Evolutionary conservation across 2,797 vertebrate species (phyloP).

Genomic region (Hoplostethus mediterraneus): DNA sequence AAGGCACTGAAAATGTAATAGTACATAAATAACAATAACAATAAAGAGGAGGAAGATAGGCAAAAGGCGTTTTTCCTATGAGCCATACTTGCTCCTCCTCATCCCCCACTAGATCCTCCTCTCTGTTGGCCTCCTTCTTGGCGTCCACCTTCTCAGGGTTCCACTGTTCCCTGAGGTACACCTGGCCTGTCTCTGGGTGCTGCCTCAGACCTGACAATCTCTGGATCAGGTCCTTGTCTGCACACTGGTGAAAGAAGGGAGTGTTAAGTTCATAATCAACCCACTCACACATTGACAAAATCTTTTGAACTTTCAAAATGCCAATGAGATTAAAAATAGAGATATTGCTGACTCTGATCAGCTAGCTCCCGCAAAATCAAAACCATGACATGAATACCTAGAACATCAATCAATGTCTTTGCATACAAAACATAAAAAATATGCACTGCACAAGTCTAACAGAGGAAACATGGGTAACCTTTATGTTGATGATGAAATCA

Average conservation of each 20-base stretch:
- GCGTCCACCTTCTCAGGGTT: constrained; percentile 73
- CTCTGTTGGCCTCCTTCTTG: constrained; percentile 54
- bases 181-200: constrained; percentile 82
- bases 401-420: background rate
- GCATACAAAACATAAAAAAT: background rate
- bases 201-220: constrained; percentile 89
- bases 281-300: background rate
- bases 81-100: constrained; percentile 61
- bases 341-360: background rate
- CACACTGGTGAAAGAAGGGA: constrained; percentile 81
- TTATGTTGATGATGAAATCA: constrained; percentile 96
- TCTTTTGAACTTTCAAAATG: background rate
- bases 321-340: background rate
- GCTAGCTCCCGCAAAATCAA: too few relatives aligned
- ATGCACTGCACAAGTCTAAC: background rate
- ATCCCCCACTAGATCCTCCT: constrained; percentile 51
- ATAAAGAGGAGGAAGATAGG: background rate
- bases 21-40: too few relatives aligned
- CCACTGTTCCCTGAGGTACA: constrained; percentile 87
- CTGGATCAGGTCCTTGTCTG: constrained; percentile 88
- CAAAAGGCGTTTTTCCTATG: background rate
- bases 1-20: too few relatives aligned
- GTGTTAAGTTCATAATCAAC: background rate
- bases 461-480: constrained; percentile 81
- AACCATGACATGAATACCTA: background rate